Evolutionary conservation across 2,888 invertebrate species (phyloP), one percentile per base, ranked within the genome.

Genomic region (Empis livida): DNA sequence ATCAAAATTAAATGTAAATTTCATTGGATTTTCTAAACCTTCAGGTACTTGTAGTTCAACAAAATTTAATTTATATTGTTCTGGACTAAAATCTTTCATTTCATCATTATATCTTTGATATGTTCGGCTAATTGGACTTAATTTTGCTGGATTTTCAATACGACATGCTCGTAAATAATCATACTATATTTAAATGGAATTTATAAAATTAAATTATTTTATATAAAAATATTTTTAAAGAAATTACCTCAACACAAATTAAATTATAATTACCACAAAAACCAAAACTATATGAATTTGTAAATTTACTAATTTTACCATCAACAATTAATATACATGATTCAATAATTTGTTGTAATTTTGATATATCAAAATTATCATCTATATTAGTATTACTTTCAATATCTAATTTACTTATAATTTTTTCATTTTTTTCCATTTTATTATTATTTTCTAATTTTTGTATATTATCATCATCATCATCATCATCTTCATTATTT

Each of bases 1-100:
- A 31, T 58, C 54, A 46, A 59, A 62, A 49, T 60, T 60, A 10
- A 60, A 58, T 16, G 51, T 57, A 45, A 54, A 66, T 30, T 61
- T 60, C 48, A 63, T 53, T 2, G 67, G 67, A 57, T 67, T 65
- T 8, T 65, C 65, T 42, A 63, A 59, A 1, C 67, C 67, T 11
- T 63, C 61, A 15, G 67, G 64, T 15, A 67, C 60, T 49, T 65
- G 65, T 37, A 67, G 46, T 43, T 67, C 65, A 13, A 65, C 57
- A 53, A 63, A 64, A 51, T 67, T 64, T 32, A 65, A 50, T 56
- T 67, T 67, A 54, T 67, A 67, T 47, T 65, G 62, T 20, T 66
- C 65, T 20, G 57, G 57, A 5, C 58, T 63, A 16, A 67, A 67
- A 31, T 62, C 59, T 42, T 59, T 61, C 41, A 54, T 48, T 50